These are phyloP conservation scores for Mergus octosetaceus DNA, from an alignment of 2,797 vertebrate species.

Conservation along the genomic window DNA sequence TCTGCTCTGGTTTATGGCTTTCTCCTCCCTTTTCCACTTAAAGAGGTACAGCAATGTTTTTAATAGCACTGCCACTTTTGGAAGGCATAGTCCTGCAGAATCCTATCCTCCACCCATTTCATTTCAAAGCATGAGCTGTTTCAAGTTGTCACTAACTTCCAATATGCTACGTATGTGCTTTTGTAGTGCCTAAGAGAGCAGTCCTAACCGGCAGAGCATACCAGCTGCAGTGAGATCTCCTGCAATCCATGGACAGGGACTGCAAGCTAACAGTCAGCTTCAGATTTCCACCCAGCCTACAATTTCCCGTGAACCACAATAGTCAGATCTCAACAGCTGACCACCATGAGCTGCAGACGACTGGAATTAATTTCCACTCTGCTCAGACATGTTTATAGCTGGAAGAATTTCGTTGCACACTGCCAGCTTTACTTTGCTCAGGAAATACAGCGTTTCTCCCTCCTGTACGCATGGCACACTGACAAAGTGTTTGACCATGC, in stretches of 20 bases:
- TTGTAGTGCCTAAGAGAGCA: neutral
- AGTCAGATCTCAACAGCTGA: neutral
- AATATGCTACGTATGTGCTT: fast-evolving
- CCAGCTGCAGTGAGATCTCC: fast-evolving
- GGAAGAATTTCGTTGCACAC: neutral
- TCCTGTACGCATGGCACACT: neutral
- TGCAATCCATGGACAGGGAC: neutral
- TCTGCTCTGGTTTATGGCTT: fast-evolving
- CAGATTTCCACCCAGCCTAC: neutral
- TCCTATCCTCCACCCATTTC: fast-evolving
- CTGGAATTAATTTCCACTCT: neutral
- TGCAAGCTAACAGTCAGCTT: neutral
- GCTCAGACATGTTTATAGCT: neutral
- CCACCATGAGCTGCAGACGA: neutral
- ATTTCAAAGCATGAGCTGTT: neutral
- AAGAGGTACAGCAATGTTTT: neutral
- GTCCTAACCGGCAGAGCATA: neutral
- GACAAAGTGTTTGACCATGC: neutral
- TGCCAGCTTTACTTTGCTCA: neutral
- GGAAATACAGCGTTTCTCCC: neutral
- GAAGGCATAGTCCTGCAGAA: neutral
- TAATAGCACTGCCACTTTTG: neutral
- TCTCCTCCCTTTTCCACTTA: neutral
- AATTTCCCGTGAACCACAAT: neutral
- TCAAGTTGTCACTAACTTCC: fast-evolving